phyloP scores from a whole-genome alignment of 2,113 vertebrate genomes.

The Probosciger aterrimus region DNA sequence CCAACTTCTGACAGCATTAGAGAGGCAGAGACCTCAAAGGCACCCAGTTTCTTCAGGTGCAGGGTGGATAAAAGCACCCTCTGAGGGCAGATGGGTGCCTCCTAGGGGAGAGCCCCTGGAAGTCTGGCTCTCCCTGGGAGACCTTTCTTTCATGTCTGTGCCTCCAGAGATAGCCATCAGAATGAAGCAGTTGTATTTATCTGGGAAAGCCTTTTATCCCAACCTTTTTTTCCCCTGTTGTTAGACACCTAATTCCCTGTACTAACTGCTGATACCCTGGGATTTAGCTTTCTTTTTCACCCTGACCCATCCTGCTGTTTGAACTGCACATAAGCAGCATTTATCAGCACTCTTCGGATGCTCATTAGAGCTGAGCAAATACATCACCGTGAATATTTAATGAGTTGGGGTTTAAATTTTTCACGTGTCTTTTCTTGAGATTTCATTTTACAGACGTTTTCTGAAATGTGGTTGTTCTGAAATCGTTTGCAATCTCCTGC shows the following conservation, averaged over 20 bases:
- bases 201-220: neutral
- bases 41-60: neutral
- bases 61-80: neutral
- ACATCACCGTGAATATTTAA: neutral
- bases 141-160: neutral
- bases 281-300: neutral
- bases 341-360: neutral
- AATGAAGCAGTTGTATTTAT: neutral
- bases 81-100: neutral
- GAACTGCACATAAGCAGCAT: neutral
- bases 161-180: neutral
- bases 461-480: neutral
- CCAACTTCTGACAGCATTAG: neutral
- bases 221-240: neutral
- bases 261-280: neutral
- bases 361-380: slow-evolving; percentile 11
- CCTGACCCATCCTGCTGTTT: neutral
- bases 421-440: neutral
- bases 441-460: neutral
- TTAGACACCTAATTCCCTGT: neutral
- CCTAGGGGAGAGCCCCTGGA: neutral
- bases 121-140: neutral
- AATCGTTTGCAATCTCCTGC: neutral
- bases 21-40: neutral
- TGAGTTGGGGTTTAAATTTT: neutral